Evolutionary conservation across 2,888 invertebrate species (phyloP).

Genomic region (Andrena marginata): DNA sequence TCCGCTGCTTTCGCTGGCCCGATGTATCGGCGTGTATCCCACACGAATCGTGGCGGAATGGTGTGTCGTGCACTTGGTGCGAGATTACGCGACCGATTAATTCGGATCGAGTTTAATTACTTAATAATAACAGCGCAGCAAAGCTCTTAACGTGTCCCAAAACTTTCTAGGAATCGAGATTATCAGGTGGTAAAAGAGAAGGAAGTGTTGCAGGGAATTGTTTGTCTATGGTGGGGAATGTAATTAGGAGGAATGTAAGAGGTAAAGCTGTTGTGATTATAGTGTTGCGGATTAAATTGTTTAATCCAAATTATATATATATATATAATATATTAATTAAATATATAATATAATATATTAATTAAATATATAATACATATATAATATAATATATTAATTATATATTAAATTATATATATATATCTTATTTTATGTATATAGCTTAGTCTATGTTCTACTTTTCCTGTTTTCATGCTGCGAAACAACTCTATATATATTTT

Average conservation of each 20-base stretch:
- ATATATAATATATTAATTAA: too few species aligned
- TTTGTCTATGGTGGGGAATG: neutral
- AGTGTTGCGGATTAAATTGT: too few species aligned
- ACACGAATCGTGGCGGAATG: neutral
- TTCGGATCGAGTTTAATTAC: constrained; percentile 6
- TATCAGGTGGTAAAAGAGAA: neutral
- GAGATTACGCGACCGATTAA: constrained; percentile 3
- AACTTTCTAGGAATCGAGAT: neutral
- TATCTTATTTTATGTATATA: too few species aligned
- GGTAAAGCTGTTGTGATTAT: neutral
- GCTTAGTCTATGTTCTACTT: too few species aligned
- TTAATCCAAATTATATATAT: too few species aligned
- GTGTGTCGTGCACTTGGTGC: neutral
- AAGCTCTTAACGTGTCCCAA: neutral
- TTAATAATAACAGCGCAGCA: neutral
- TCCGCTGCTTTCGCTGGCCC: neutral
- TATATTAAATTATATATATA: too few species aligned
- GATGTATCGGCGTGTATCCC: neutral
- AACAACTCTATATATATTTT: too few species aligned
- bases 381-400: too few species aligned
- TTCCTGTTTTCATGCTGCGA: too few species aligned
- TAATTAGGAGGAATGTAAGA: neutral
- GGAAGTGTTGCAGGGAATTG: neutral
- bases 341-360: too few species aligned
- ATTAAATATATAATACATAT: too few species aligned